Evolutionary conservation across 1,140 invertebrate species (phyloP), one percentile per base, ranked within the genome.

Genomic region (Euschistus heros): DNA sequence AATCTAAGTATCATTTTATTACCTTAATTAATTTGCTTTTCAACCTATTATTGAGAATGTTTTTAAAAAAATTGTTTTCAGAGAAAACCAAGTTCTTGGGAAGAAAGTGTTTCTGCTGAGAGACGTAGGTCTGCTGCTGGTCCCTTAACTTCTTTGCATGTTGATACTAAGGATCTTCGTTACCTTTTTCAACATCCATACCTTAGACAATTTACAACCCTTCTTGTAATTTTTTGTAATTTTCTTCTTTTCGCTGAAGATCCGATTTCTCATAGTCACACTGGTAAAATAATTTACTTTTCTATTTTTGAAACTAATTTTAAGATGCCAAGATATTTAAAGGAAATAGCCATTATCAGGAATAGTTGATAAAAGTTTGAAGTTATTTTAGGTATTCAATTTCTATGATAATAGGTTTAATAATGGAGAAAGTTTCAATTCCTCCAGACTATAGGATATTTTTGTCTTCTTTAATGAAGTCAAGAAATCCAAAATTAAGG

Each of bases 181-280:
- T 81, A 81, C 71, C 80, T 78, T 69, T 81, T 82, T 71, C 80
- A 82, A 71, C 80, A 82, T 71, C 81, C 81, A 7, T 82, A 80
- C 68, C 71, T 76, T 24, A 71, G 81, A 10, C 70, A 81, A 1
- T 76, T 79, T 69, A 73, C 80, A 44, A 78, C 78, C 2, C 80
- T 80, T 68, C 75, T 80, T 68, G 79, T 81, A 15, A 80, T 79
- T 22, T 78, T 82, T 69, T 81, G 79, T 69, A 81, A 82, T 71
- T 81, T 82, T 69, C 72, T 81, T 24, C 77, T 82, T 14, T 82
- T 82, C 72, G 80, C 80, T 20, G 80, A 82, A 68, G 81, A 82
- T 71, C 81, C 81, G n/a, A 76, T 82, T 15, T 80, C 80, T 0
- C 80, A 82, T 71, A 80, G 79, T 67, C 72, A 76, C 52, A 59